These are phyloP conservation scores for Hetaerina titia DNA, from an alignment of 2,888 invertebrate genomes.

Conservation along the genomic window DNA sequence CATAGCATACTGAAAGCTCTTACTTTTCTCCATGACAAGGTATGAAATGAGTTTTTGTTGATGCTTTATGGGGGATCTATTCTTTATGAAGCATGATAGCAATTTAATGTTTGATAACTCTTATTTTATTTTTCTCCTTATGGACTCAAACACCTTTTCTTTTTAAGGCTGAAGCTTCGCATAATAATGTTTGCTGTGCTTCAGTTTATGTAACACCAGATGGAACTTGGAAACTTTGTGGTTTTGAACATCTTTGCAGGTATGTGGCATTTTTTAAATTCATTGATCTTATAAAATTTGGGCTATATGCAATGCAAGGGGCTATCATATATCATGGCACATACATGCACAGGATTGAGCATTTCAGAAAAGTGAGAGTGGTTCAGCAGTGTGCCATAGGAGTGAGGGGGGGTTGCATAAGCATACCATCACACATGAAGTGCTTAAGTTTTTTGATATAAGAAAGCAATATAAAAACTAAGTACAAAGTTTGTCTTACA, in stretches of 20 bases:
- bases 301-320: too few species aligned
- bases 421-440: too few species aligned
- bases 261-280: conserved; percentile 70
- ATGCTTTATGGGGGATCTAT: too few species aligned
- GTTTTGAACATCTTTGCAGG: conserved; percentile 85
- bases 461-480: too few species aligned
- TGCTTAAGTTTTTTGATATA: too few species aligned
- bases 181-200: conserved; percentile 89
- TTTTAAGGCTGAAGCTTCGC: conserved; percentile 85
- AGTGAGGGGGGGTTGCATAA: too few species aligned
- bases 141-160: not conserved
- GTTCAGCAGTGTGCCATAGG: not conserved
- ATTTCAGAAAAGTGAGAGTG: not conserved
- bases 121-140: conserved; percentile 61
- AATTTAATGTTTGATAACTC: conserved; percentile 53
- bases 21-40: conserved; percentile 90
- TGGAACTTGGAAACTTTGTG: conserved; percentile 93
- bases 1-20: conserved; percentile 89
- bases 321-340: too few species aligned
- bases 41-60: conserved; percentile 73
- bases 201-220: conserved; percentile 90
- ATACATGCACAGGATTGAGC: not conserved
- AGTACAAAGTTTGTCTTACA: too few species aligned
- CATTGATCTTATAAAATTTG: not conserved
- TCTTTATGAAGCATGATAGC: not conserved